Base-by-base conservation (phyloP, 2,797 vertebrate species). In the Enoplosus armatus region DNA sequence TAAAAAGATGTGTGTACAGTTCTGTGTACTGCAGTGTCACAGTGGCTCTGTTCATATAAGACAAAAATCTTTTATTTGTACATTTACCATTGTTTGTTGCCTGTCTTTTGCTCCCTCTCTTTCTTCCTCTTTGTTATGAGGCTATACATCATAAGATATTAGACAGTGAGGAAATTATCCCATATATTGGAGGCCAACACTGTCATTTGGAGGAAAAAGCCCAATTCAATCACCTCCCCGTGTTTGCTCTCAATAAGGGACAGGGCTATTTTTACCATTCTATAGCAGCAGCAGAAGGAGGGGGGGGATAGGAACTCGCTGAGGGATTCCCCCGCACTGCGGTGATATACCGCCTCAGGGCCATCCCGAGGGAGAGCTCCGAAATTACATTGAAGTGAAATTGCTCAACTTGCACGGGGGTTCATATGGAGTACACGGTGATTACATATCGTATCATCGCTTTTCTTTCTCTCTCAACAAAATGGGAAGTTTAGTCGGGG, bases 321-420 rank as follows among this genome's bases (percentile, higher is more conserved):
- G 41, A 88, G 92, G 92, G 90, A 92, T 89, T 90, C 85, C 92
- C 91, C 85, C 59, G 74, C 90, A 83, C 91, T 87, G 90, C 81
- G 18, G 79, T 85, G 90, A 86, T 90, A 73, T 69, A 78, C 61
- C 26, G 76, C 92, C 87, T 80, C 66, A 37, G 79, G 91, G 86
- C 64, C 29, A 3, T 86, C 90, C 90, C 71, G 0, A 37, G 89
- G 87, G 84, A 84, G n/a, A 0, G 26, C 51, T 47, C 50, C 14
- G 29, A 89, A 89, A 91, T 90, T 77, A 89, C 83, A 85, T 56
- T 76, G 67, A 87, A 88, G 87, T 80, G 87, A 86, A 90, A 91
- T 86, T 84, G 82, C 84, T 84, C 74, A 54, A 72, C 67, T 68
- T 20, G 65, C 69, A 72, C 14, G 2, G 33, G 43, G 83, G 91